Conservation (phyloP, 2,797 vertebrate species). For the Pseudotriccus pelzelni region DNA sequence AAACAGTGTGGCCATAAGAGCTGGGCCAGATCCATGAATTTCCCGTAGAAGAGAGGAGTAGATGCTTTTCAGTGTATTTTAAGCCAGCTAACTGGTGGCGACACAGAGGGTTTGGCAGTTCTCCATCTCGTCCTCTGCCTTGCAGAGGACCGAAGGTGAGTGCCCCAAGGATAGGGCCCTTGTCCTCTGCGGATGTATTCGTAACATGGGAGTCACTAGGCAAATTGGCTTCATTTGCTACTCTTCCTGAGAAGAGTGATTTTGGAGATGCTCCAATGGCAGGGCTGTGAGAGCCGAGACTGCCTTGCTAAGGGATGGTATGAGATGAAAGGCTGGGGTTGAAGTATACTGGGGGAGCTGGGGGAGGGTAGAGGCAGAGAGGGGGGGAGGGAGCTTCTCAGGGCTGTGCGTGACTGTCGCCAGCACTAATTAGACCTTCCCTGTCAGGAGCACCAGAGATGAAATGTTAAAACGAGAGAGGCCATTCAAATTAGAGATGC, state of each 20-base stretch:
- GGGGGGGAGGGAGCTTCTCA: not conserved
- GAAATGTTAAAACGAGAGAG: slow-evolving; percentile 55
- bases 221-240: not conserved
- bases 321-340: slow-evolving; percentile 36
- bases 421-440: slow-evolving; percentile 60
- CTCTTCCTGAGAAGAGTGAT: not conserved
- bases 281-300: not conserved
- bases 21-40: not conserved
- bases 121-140: not conserved
- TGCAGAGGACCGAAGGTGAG: not conserved
- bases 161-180: not conserved
- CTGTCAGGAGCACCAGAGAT: slow-evolving; percentile 59
- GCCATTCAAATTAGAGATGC: slow-evolving; percentile 66
- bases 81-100: not conserved
- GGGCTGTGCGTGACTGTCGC: slow-evolving; percentile 24
- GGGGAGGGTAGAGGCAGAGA: not conserved
- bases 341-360: not conserved
- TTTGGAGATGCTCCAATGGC: slow-evolving; percentile 20
- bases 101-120: not conserved
- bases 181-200: not conserved
- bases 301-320: not conserved
- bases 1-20: not conserved
- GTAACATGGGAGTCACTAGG: rapidly evolving
- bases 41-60: not conserved
- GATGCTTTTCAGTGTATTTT: not conserved